Conservation (phyloP, 2,797 vertebrate species). For the Acrossocheilus wenchowensis region DNA sequence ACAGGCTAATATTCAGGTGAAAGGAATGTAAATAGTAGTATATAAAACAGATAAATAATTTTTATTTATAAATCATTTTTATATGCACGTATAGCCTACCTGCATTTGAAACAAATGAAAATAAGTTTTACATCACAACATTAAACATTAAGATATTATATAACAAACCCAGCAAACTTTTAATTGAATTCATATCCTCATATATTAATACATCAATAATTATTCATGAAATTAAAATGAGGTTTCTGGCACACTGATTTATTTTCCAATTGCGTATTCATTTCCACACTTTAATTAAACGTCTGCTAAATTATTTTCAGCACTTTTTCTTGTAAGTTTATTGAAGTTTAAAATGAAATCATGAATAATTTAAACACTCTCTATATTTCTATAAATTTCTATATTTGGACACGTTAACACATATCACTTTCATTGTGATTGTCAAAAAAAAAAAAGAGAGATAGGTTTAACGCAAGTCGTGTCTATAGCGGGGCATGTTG, state of each 20-base stretch:
- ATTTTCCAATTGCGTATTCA: not conserved
- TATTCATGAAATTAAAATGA: not conserved
- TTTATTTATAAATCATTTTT: not conserved
- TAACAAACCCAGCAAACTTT: not conserved
- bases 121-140: not conserved
- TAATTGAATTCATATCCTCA: not conserved
- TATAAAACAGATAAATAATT: not conserved
- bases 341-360: not conserved
- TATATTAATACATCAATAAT: not conserved
- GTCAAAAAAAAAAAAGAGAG: not conserved
- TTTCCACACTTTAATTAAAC: not conserved
- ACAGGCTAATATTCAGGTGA: not conserved
- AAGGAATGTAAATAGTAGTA: not conserved
- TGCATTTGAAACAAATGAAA: not conserved
- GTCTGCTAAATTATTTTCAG: not conserved
- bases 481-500: not conserved
- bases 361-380: not conserved
- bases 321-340: constrained; percentile 4
- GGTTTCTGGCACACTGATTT: not conserved
- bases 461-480: not conserved
- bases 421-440: not conserved
- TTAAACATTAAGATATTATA: not conserved
- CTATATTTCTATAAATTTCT: not conserved
- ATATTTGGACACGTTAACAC: not conserved
- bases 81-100: not conserved